Percentiles rank a stretch among this genome's conserved stretches.
Conservation (phyloP, 2,888 invertebrate species). For the Acleris sparsana region DNA sequence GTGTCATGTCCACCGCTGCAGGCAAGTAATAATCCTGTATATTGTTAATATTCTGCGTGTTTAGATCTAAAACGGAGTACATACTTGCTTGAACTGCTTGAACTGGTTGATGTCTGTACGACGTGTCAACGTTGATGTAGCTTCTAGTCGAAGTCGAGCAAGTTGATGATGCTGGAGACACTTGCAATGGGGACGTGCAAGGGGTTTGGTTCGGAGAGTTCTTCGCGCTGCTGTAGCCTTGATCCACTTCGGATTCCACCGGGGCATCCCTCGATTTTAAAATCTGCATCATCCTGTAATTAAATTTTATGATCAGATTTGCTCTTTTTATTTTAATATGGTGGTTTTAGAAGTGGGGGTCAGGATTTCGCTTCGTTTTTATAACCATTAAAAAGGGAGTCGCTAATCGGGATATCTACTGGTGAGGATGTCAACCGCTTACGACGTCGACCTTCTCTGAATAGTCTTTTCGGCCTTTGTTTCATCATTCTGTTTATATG, state of each 20-base stretch:
- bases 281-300: conserved; percentile 75
- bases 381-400: conserved; percentile 59
- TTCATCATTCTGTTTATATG: too few species aligned
- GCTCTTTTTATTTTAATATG: background rate
- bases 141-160: conserved; percentile 58
- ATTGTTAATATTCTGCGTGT: conserved; percentile 47
- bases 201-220: conserved; percentile 71
- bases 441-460: conserved; percentile 42
- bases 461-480: conserved; percentile 69
- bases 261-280: conserved; percentile 63
- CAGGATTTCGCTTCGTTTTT: conserved; percentile 70
- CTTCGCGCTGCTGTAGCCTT: conserved; percentile 71
- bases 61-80: conserved; percentile 60
- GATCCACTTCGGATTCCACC: conserved; percentile 63
- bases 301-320: background rate
- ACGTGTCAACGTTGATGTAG: conserved; percentile 48
- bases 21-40: conserved; percentile 59
- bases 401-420: conserved; percentile 52
- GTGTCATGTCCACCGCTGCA: conserved; percentile 57
- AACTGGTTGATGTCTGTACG: conserved; percentile 57
- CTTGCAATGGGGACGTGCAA: conserved; percentile 61
- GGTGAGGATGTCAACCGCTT: conserved; percentile 64
- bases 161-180: conserved; percentile 60
- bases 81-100: conserved; percentile 43
- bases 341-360: conserved; percentile 25